Conservation (phyloP, 2,888 invertebrate species). For the Imbricaverruca yamaguchii region DNA sequence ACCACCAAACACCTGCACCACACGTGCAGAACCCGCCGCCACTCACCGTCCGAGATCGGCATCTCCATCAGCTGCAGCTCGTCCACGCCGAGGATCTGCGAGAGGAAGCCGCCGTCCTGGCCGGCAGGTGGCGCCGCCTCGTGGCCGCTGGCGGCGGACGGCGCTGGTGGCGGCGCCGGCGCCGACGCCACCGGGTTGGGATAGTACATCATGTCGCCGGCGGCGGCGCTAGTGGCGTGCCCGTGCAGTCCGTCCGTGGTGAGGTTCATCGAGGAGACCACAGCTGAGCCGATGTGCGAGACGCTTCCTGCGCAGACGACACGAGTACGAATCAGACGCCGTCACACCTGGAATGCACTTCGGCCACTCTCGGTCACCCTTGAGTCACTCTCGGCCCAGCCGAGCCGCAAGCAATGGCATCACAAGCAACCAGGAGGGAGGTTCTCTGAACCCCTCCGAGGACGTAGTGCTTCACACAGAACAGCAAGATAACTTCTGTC, state of each 20-base stretch:
- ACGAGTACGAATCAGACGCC: background rate
- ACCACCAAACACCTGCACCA: no score
- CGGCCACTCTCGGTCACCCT: no score
- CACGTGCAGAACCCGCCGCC: no score
- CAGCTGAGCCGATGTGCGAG: conserved; percentile 22
- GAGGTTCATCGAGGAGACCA: conserved; percentile 18
- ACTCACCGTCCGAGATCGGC: conserved; percentile 56
- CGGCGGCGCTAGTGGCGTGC: conserved; percentile 19
- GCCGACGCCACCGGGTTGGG: conserved; percentile 6
- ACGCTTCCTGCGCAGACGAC: background rate
- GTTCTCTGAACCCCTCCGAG: no score
- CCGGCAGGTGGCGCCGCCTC: background rate
- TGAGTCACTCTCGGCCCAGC: no score
- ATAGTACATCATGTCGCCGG: conserved; percentile 17
- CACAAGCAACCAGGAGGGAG: no score
- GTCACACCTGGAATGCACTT: no score
- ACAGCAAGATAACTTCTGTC: no score
- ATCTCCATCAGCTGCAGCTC: conserved; percentile 86
- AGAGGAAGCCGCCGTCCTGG: conserved; percentile 67
- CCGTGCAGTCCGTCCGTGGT: conserved; percentile 6
- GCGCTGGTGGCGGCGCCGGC: background rate
- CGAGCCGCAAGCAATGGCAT: no score
- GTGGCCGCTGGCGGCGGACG: background rate
- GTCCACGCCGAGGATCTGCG: conserved; percentile 79
- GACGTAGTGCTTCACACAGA: no score